Conservation (phyloP, 2,113 vertebrate species). For the Grammomys surdaster region DNA sequence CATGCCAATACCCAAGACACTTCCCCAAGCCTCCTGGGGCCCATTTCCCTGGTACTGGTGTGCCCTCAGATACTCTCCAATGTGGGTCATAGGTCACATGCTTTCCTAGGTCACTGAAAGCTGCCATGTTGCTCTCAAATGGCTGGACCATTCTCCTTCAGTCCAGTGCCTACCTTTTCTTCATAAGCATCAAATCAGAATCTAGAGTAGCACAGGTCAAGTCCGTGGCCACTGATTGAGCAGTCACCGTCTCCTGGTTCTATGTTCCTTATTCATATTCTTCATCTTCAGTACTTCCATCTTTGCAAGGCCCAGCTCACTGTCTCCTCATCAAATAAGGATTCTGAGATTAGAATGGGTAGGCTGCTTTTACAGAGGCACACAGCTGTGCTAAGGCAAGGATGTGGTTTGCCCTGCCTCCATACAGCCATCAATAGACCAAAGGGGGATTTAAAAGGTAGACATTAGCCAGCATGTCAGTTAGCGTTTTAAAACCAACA, state of each 20-base stretch:
- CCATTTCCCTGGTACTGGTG: neutral
- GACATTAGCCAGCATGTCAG: neutral
- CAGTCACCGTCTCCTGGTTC: neutral
- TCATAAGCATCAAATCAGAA: neutral
- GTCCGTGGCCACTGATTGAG: neutral
- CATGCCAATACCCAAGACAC: neutral
- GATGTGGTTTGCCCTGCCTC: neutral
- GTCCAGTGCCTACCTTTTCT: neutral
- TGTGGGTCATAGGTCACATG: no score
- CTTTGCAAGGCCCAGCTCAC: neutral
- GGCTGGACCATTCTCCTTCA: rapidly evolving
- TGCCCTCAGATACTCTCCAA: no score
- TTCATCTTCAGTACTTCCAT: neutral
- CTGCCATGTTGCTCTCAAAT: neutral
- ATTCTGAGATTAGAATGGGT: neutral
- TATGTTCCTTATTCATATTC: neutral
- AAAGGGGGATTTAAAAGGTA: neutral
- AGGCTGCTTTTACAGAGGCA: neutral
- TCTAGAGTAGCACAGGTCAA: neutral
- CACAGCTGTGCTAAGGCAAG: neutral
- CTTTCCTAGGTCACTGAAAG: neutral
- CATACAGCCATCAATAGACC: neutral
- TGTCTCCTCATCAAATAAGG: neutral
- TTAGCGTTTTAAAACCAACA: neutral
- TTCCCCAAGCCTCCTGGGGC: neutral